Evolutionary conservation across 2,797 vertebrate genomes (phyloP).

Genomic region (Acanthurus tractus): DNA sequence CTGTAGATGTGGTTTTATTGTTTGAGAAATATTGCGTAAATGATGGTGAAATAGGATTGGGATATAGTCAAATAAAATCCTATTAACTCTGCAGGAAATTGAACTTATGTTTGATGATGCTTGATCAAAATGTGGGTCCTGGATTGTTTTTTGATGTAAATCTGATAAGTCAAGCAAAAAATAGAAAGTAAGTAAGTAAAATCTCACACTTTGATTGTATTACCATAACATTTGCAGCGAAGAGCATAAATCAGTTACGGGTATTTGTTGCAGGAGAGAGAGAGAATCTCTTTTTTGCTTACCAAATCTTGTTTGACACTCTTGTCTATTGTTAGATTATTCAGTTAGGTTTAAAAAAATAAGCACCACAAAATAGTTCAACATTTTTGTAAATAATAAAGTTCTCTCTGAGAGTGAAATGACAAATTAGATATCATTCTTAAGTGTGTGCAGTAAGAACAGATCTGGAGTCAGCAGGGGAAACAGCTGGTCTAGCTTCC

Average conservation of each 20-base stretch:
- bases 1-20: slow-evolving; percentile 11
- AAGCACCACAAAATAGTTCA: not conserved
- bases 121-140: slow-evolving; percentile 6
- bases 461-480: not conserved
- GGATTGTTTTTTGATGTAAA: too few relatives aligned
- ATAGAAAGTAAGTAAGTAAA: not conserved
- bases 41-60: not conserved
- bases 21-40: slow-evolving; percentile 24
- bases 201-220: not conserved
- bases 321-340: not conserved
- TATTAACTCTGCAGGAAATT: slow-evolving; percentile 13
- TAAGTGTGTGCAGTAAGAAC: too few relatives aligned
- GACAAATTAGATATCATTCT: not conserved
- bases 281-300: not conserved
- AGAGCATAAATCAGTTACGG: not conserved
- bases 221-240: not conserved
- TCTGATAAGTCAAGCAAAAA: too few relatives aligned
- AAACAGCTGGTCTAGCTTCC: too few relatives aligned
- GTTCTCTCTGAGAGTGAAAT: not conserved
- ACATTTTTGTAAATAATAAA: not conserved
- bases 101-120: not conserved
- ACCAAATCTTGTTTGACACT: not conserved
- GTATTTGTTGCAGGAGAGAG: not conserved
- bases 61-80: slow-evolving; percentile 7
- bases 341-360: not conserved